phyloP scores from a whole-genome alignment of 2,888 invertebrate genomes.

The Saturnia pavonia region DNA sequence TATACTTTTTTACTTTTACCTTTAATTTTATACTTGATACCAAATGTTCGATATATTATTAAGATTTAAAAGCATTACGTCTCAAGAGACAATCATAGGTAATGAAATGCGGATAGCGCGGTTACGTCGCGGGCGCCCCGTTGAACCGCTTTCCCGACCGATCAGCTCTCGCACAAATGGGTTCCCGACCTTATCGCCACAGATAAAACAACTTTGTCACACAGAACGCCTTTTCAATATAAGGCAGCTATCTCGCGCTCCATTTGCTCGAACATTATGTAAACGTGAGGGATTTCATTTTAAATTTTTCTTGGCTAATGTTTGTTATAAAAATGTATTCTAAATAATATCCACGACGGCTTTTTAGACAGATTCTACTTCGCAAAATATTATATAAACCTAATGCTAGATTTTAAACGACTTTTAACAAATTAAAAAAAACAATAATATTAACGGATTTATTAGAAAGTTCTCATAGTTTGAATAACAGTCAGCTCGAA shows the following conservation, averaged over 20 bases:
- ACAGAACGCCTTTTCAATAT: slow-evolving; percentile 60
- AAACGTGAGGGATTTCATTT: slow-evolving; percentile 63
- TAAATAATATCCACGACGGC: neutral
- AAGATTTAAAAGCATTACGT: slow-evolving; percentile 20
- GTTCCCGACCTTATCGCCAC: slow-evolving; percentile 55
- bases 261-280: slow-evolving; percentile 71
- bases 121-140: slow-evolving; percentile 60
- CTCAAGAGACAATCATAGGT: slow-evolving; percentile 54
- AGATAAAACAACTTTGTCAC: slow-evolving; percentile 76
- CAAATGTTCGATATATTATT: neutral
- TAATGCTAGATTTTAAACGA: too few relatives aligned
- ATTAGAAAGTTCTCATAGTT: too few relatives aligned
- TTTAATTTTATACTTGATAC: neutral
- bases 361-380: neutral
- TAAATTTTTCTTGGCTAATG: slow-evolving; percentile 39
- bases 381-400: too few relatives aligned
- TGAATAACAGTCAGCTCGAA: too few relatives aligned
- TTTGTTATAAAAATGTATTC: neutral
- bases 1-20: too few relatives aligned
- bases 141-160: slow-evolving; percentile 34
- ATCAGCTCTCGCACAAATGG: slow-evolving; percentile 41
- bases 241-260: slow-evolving; percentile 55
- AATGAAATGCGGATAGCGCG: slow-evolving; percentile 68
- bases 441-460: too few relatives aligned
- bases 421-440: too few relatives aligned